These are phyloP conservation scores for Rhagium mordax DNA, from an alignment of 2,888 invertebrate species.

Conservation along the genomic window DNA sequence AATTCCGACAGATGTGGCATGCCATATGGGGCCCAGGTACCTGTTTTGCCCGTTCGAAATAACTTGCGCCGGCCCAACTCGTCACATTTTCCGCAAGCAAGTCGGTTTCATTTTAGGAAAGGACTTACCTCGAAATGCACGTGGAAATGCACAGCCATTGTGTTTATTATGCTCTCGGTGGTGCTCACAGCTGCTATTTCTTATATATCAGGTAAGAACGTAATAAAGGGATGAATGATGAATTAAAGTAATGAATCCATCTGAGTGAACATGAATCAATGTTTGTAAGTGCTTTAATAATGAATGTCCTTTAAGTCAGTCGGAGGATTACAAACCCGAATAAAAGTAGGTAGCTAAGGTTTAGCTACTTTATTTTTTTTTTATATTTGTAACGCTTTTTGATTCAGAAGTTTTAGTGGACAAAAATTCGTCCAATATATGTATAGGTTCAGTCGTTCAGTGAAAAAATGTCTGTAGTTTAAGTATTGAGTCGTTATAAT, in stretches of 20 bases:
- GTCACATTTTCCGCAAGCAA: slow-evolving; percentile 81
- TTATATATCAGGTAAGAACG: slow-evolving; percentile 86
- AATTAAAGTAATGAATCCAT: slow-evolving; percentile 11
- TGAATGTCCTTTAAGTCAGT: slow-evolving; percentile 28
- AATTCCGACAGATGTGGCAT: slow-evolving; percentile 74
- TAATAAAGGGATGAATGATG: not conserved
- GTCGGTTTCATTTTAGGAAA: slow-evolving; percentile 90
- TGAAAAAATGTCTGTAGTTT: too few relatives aligned
- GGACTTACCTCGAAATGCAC: slow-evolving; percentile 89
- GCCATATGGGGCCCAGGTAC: slow-evolving; percentile 70
- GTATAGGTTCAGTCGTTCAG: too few relatives aligned
- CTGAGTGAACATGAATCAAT: not conserved
- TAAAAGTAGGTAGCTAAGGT: slow-evolving; percentile 10
- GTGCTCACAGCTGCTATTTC: slow-evolving; percentile 87
- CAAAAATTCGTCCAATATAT: too few relatives aligned
- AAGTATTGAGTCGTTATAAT: too few relatives aligned
- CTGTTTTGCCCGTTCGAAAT: slow-evolving; percentile 83
- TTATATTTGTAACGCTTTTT: not conserved
- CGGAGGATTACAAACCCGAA: slow-evolving; percentile 30
- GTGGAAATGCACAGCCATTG: slow-evolving; percentile 93
- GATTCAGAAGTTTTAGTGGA: not conserved
- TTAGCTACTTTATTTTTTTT: not conserved
- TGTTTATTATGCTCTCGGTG: slow-evolving; percentile 87
- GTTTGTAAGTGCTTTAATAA: slow-evolving; percentile 4
- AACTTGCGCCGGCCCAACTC: slow-evolving; percentile 79